phyloP scores from a whole-genome alignment of 2,113 vertebrate genomes.

The Eretmochelys imbricata region DNA sequence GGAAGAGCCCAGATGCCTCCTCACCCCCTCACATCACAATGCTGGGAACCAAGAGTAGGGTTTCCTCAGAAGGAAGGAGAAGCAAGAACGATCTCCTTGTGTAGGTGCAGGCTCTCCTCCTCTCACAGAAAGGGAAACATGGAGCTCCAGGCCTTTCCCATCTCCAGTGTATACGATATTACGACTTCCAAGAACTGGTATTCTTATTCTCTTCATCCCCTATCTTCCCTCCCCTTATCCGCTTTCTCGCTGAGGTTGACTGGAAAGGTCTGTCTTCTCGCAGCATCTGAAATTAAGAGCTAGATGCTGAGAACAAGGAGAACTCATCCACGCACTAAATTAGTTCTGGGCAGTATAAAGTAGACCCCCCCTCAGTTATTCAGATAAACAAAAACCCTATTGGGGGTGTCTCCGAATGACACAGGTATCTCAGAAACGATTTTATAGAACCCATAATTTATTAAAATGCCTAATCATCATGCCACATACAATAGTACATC shows the following conservation, averaged over 20 bases:
- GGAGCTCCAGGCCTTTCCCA: not conserved
- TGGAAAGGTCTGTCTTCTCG: conserved; percentile 5
- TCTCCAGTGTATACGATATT: not conserved
- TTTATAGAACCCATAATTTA: not conserved
- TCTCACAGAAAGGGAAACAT: not conserved
- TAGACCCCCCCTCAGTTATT: not conserved
- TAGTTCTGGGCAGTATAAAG: not conserved
- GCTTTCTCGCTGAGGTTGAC: not conserved
- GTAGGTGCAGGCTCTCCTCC: not conserved
- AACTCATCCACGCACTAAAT: not conserved
- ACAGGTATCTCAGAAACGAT: not conserved
- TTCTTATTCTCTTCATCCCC: not conserved
- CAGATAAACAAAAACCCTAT: not conserved
- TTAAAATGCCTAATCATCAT: not conserved
- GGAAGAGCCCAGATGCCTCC: not conserved
- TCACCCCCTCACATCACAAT: not conserved
- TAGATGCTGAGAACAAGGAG: not conserved
- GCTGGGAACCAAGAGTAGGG: not conserved
- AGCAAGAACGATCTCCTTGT: not conserved
- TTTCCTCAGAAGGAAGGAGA: not conserved
- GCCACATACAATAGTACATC: not conserved
- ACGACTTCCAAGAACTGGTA: not conserved
- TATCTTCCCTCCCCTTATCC: not conserved
- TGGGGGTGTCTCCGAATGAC: not conserved
- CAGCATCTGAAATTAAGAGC: conserved; percentile 16